These are phyloP conservation scores for Prunella fulvescens DNA, from an alignment of 2,113 vertebrate genomes.

Conservation along the genomic window DNA sequence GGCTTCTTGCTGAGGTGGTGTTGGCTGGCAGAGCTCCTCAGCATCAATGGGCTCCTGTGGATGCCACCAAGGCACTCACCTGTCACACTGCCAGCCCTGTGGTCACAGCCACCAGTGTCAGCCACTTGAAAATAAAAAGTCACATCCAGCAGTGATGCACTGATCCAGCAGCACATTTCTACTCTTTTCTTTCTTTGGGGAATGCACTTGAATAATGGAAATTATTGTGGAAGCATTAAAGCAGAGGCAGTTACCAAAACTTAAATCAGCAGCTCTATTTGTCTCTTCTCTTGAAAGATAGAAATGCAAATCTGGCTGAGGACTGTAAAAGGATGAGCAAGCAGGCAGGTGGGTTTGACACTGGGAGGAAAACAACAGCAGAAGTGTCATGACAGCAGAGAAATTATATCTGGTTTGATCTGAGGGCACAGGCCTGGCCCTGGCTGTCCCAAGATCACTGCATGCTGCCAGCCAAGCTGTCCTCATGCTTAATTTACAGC, in stretches of 20 bases:
- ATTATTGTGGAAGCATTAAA: neutral
- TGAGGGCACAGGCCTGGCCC: neutral
- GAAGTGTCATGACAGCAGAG: neutral
- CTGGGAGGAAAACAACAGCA: neutral
- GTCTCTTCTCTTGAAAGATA: neutral
- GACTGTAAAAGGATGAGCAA: neutral
- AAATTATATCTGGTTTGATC: neutral
- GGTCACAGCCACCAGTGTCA: neutral
- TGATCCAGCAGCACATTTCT: neutral
- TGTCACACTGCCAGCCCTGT: neutral
- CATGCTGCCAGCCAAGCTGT: neutral
- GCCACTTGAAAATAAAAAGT: neutral
- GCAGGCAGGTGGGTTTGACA: neutral
- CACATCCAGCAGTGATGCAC: neutral
- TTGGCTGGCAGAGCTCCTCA: neutral
- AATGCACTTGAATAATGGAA: neutral
- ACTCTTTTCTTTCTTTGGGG: rapidly evolving
- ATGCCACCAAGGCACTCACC: neutral
- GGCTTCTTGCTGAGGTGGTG: neutral
- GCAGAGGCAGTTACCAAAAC: neutral
- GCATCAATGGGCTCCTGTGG: rapidly evolving
- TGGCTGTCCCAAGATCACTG: neutral
- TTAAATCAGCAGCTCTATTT: neutral
- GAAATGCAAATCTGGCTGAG: neutral
- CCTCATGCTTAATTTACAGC: conserved; percentile 26